Base-by-base conservation (phyloP, 2,888 invertebrate species). In the Branchellion lobata region DNA sequence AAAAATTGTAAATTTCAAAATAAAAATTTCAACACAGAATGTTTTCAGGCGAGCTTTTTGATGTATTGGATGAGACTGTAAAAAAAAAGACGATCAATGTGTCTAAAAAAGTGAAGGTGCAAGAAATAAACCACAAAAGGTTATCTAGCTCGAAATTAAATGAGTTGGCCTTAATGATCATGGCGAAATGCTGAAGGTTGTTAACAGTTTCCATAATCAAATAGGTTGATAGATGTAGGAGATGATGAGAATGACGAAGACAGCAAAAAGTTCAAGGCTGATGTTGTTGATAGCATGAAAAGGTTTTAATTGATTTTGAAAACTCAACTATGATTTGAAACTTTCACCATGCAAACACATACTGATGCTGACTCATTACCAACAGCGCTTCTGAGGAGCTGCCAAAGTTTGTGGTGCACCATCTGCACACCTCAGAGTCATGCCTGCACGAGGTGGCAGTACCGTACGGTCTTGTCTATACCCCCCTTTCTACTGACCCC, bases 391-490 rank as follows among this genome's bases (percentile, higher is more conserved):
- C 61, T 14, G 61, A 57, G 21, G 61, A 57, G 24, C 3, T 57
- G 5, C 61, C 61, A 18, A 57, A 57, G 24, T 57, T 96, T 83
- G 91, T 92, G 78, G 92, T 96, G 31, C 95, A 96, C 86, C 92
- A 92, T 1, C 91, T 98, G 81, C 94, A 96, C 84, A 93, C 96
- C 0, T 91, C 93, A 53, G 95, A 94, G 85, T 93, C 95, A 0
- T 99, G 97, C 87, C 93, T 94, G 21, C 99, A 99, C 86, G 97
- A 98, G 89, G 89, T 89, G 72, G 96, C 96, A 0, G 91, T 94
- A 78, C 97, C 98, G 68, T 95, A 94, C 0, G 92, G 92, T 82
- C 91, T 92, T 83, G 92, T 92, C 78, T 97, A 94, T 86, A 89
- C 90, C 40, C 90, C 91, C 11, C 91, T 91, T 77, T 81, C 87